phyloP scores from a whole-genome alignment of 2,797 vertebrate species.

The Mormyrops attenuatus region DNA sequence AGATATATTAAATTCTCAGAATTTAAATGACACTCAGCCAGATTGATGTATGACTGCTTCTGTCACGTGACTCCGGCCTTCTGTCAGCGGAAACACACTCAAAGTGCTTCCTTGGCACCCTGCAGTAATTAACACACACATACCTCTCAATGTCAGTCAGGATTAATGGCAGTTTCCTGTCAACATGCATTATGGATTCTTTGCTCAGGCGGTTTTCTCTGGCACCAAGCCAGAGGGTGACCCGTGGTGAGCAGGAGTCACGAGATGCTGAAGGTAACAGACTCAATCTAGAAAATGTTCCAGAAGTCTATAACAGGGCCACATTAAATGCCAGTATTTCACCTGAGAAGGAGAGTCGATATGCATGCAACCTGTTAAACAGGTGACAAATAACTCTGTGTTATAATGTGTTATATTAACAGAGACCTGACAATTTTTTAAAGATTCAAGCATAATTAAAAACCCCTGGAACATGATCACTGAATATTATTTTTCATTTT shows the following conservation, averaged over 20 bases:
- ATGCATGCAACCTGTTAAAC: background rate
- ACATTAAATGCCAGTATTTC: background rate
- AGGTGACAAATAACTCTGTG: background rate
- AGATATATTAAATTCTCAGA: background rate
- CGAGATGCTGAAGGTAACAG: background rate
- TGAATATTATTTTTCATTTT: background rate
- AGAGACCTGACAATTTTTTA: background rate
- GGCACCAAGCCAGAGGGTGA: background rate
- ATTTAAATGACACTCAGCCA: slow-evolving; percentile 1
- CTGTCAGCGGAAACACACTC: background rate
- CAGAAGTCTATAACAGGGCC: background rate
- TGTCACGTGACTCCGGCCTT: background rate
- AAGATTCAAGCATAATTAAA: background rate
- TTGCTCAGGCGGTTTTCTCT: background rate
- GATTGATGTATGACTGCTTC: background rate
- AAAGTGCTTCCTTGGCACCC: background rate
- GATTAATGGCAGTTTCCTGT: background rate
- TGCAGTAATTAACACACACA: background rate
- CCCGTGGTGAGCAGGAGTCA: background rate
- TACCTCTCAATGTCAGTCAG: slow-evolving; percentile 6
- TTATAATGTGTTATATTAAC: background rate
- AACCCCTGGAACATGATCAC: background rate
- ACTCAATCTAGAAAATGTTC: background rate
- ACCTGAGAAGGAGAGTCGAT: background rate
- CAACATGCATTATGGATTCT: background rate